Conservation (phyloP, 2,113 vertebrate genomes). For the Macrotus californicus region DNA sequence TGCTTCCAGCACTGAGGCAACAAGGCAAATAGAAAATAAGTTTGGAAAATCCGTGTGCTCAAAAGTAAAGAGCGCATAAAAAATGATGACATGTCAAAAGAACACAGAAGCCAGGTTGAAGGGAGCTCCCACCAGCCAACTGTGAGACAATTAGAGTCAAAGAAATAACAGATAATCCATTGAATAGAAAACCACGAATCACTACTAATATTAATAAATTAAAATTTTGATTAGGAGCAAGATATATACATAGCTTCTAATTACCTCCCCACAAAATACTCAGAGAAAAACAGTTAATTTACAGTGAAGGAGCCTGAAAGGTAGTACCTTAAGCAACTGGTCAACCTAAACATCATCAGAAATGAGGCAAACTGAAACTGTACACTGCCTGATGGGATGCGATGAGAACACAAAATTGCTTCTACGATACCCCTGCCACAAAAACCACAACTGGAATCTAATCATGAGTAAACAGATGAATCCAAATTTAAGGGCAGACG, state of each 20-base stretch:
- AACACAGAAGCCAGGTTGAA: neutral
- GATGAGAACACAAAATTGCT: neutral
- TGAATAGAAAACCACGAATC: conserved; percentile 3
- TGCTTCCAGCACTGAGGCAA: neutral
- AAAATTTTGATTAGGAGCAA: neutral
- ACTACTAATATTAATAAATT: neutral
- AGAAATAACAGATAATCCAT: neutral
- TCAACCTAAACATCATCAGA: neutral
- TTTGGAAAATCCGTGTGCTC: neutral
- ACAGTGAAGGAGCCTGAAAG: neutral
- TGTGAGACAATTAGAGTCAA: neutral
- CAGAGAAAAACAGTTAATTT: neutral
- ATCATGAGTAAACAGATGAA: neutral
- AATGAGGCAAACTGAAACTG: neutral
- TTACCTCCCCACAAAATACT: neutral
- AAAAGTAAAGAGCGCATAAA: neutral
- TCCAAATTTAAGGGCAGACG: neutral
- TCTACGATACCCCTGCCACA: neutral
- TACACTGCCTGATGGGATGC: neutral
- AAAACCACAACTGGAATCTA: neutral
- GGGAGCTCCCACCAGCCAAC: neutral
- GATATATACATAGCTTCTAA: neutral
- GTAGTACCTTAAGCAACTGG: neutral
- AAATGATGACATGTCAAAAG: neutral
- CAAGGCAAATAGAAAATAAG: neutral